These are phyloP conservation scores for Pantherophis vulpinus DNA, from an alignment of 2,797 vertebrate genomes.

Conservation along the genomic window DNA sequence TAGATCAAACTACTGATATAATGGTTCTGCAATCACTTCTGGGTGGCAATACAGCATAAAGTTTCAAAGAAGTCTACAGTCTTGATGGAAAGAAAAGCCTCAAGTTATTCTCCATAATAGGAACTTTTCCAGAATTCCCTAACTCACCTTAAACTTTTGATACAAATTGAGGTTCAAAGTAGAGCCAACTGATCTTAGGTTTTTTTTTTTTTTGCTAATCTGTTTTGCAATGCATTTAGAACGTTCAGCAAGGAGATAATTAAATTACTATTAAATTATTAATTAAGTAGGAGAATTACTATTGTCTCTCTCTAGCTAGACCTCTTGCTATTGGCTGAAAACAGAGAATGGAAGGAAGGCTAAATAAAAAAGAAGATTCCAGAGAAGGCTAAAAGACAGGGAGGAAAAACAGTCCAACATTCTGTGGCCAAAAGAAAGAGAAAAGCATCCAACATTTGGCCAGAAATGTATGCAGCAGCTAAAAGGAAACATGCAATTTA, in stretches of 20 bases:
- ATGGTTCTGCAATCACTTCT: slow-evolving; percentile 5
- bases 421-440: slow-evolving; percentile 17
- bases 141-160: slow-evolving; percentile 19
- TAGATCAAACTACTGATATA: neutral
- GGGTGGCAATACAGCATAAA: neutral
- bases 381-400: slow-evolving; percentile 20
- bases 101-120: slow-evolving; percentile 26
- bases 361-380: slow-evolving; percentile 33
- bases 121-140: slow-evolving; percentile 1
- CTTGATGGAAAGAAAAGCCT: slow-evolving; percentile 1
- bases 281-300: slow-evolving; percentile 25
- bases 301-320: slow-evolving; percentile 13
- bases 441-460: slow-evolving; percentile 45
- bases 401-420: slow-evolving; percentile 35
- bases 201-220: too few species aligned
- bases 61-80: rapidly evolving
- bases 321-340: slow-evolving; percentile 20
- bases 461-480: slow-evolving; percentile 45
- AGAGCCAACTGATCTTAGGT: neutral
- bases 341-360: slow-evolving; percentile 1
- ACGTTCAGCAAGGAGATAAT: neutral
- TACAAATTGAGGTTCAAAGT: slow-evolving; percentile 41
- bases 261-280: neutral
- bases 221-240: slow-evolving; percentile 31
- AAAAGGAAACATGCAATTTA: slow-evolving; percentile 20